Conservation (phyloP, 2,113 vertebrate species). For the Ceyx cyanopectus region DNA sequence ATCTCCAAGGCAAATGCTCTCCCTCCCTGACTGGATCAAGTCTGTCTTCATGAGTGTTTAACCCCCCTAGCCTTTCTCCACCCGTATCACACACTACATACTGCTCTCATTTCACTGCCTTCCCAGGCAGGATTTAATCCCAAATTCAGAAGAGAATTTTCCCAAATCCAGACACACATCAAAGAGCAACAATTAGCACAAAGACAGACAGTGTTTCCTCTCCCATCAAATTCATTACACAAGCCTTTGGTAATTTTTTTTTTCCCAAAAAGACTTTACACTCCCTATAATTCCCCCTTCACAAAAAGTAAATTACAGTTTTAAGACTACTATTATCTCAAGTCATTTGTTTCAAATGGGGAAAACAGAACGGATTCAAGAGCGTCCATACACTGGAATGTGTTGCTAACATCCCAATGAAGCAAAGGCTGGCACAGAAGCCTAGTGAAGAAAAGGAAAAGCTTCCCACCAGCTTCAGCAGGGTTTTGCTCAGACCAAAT, state of each 20-base stretch:
- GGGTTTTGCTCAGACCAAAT: neutral
- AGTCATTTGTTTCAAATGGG: slow-evolving; percentile 49
- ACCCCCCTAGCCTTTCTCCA: rapidly evolving
- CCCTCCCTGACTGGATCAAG: neutral
- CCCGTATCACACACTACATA: neutral
- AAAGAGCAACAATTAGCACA: neutral
- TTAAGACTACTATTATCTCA: slow-evolving; percentile 61
- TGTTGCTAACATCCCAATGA: neutral
- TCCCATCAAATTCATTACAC: neutral
- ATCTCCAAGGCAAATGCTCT: neutral
- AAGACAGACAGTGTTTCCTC: neutral
- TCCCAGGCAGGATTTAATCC: neutral
- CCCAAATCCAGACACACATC: neutral
- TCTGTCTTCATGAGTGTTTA: neutral
- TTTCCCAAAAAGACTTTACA: neutral
- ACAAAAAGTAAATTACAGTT: slow-evolving; percentile 65
- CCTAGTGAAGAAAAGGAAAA: neutral
- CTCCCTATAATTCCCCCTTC: slow-evolving; percentile 57
- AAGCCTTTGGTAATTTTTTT: slow-evolving; percentile 36
- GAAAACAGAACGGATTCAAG: neutral
- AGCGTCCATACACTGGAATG: neutral
- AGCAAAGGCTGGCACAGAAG: neutral
- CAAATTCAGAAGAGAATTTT: neutral
- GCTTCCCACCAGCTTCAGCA: neutral
- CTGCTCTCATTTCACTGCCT: neutral